Evolutionary conservation across 2,888 invertebrate species (phyloP).

Genomic region (Aphidoletes aphidimyza): DNA sequence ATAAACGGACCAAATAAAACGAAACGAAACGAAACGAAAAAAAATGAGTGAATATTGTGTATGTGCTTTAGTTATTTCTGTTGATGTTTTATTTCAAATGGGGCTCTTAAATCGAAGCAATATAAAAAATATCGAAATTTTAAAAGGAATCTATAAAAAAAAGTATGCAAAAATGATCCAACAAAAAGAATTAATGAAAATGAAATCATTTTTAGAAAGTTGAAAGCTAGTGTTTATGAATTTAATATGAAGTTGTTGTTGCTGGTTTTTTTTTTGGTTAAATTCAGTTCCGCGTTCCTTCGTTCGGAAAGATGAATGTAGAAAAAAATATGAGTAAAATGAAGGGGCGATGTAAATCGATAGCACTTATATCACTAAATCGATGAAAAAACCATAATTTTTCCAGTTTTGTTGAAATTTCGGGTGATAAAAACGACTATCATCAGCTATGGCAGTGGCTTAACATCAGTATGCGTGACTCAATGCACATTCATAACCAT

Average conservation of each 20-base stretch:
- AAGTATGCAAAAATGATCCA: background rate
- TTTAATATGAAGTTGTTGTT: background rate
- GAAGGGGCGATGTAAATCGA: no score
- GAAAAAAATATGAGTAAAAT: no score
- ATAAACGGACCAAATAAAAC: no score
- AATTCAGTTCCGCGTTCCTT: no score
- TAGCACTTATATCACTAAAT: no score
- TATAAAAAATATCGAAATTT: background rate
- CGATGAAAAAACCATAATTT: no score
- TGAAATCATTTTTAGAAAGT: background rate
- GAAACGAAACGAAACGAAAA: background rate
- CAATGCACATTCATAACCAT: background rate
- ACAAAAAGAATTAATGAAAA: background rate
- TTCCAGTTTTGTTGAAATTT: no score
- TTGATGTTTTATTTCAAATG: background rate
- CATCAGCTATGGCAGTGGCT: background rate
- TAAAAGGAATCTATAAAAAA: constrained; percentile 1
- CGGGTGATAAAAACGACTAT: no score
- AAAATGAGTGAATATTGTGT: constrained; percentile 17
- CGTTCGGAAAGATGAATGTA: no score
- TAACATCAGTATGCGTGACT: background rate
- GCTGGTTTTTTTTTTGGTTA: no score
- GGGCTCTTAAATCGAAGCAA: background rate
- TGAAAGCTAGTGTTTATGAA: background rate
- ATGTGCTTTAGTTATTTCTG: background rate